Conservation (phyloP, 2,113 vertebrate species). For the Anhinga anhinga region DNA sequence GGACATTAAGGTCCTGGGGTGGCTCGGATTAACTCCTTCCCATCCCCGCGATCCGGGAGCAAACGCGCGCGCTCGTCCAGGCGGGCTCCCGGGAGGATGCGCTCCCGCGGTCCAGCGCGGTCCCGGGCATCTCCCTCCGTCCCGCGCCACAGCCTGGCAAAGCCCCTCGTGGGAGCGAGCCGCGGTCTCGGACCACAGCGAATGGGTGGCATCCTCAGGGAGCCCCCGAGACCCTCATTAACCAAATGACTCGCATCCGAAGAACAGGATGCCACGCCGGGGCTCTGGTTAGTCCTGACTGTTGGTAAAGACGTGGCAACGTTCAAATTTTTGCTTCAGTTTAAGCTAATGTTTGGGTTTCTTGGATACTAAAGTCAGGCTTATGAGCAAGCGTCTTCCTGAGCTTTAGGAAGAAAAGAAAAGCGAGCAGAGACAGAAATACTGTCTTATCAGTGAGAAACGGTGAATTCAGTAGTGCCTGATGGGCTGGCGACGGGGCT, state of each 20-base stretch:
- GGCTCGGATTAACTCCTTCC: background rate
- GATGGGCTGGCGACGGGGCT: conserved; percentile 42
- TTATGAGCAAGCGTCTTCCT: accelerated
- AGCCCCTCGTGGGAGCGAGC: background rate
- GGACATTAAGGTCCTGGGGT: background rate
- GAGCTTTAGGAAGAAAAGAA: background rate
- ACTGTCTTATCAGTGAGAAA: accelerated
- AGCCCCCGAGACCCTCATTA: background rate
- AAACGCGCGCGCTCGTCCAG: accelerated
- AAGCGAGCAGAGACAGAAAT: background rate
- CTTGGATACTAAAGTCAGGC: background rate
- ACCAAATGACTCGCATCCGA: accelerated
- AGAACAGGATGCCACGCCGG: background rate
- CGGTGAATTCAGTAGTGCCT: background rate
- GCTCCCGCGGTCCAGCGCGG: no score
- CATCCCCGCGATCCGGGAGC: accelerated
- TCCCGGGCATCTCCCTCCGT: accelerated
- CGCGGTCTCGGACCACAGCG: accelerated
- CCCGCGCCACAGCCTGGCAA: background rate
- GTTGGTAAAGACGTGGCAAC: accelerated
- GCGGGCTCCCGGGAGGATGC: accelerated
- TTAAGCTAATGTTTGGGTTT: background rate
- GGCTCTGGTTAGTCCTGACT: background rate
- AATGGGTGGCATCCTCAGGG: accelerated
- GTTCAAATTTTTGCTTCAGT: accelerated